Conservation (phyloP, 1,140 invertebrate genomes). For the Drosophila sproati region DNA sequence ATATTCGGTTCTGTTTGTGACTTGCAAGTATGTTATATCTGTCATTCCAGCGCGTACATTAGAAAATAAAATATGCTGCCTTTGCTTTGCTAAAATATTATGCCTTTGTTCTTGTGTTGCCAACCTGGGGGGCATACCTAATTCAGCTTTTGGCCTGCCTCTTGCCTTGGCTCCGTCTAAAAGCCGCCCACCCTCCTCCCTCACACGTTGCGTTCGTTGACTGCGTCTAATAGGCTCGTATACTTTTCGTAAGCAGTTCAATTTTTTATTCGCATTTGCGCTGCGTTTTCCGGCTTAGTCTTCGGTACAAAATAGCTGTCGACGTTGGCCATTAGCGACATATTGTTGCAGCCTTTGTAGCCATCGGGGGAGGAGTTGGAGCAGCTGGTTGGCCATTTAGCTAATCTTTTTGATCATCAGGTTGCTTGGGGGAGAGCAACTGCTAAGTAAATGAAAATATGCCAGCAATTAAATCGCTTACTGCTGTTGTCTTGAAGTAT, state of each 20-base stretch:
- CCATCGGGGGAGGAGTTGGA: not conserved
- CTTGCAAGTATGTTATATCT: conserved; percentile 56
- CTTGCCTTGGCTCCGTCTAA: conserved; percentile 35
- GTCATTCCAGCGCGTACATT: conserved; percentile 64
- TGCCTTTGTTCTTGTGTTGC: conserved; percentile 58
- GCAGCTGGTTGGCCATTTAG: conserved; percentile 49
- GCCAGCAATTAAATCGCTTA: no score
- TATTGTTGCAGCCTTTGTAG: conserved; percentile 39
- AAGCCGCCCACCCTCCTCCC: conserved; percentile 26
- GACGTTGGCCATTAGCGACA: conserved; percentile 61
- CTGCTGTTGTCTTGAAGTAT: no score
- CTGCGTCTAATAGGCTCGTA: conserved; percentile 73
- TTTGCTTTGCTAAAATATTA: conserved; percentile 43
- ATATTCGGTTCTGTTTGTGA: not conserved
- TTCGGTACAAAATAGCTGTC: conserved; percentile 36
- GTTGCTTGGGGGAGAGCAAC: not conserved
- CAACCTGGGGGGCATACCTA: conserved; percentile 63
- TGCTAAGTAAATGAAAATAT: not conserved
- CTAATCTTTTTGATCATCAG: conserved; percentile 56
- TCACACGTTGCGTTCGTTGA: conserved; percentile 29
- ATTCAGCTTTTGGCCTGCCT: conserved; percentile 57
- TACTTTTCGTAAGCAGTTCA: conserved; percentile 77
- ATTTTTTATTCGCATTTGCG: conserved; percentile 71
- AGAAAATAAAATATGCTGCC: conserved; percentile 75
- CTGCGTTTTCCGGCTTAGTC: conserved; percentile 61